Evolutionary conservation across 2,888 invertebrate genomes (phyloP).

Genomic region (Leptopterna dolabrata): DNA sequence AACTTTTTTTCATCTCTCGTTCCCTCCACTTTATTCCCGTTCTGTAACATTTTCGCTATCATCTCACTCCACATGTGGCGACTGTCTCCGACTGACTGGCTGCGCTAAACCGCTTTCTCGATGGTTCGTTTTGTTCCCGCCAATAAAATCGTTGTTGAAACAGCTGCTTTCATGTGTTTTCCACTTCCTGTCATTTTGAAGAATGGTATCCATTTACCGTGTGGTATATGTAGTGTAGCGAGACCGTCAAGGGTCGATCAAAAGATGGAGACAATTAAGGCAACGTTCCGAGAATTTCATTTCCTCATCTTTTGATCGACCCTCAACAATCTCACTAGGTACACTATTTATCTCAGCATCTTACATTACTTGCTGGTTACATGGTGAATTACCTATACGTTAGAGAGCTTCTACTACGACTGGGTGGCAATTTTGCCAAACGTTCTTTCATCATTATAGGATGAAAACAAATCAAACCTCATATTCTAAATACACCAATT

Average conservation of each 20-base stretch:
- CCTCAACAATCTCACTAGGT: not conserved
- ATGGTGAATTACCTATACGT: too few species aligned
- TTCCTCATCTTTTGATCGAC: not conserved
- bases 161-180: not conserved
- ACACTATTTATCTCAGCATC: too few species aligned
- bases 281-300: too few species aligned
- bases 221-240: not conserved
- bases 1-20: not conserved
- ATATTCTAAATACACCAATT: too few species aligned
- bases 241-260: too few species aligned
- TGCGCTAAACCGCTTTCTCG: not conserved
- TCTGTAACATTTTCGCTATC: not conserved
- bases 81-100: not conserved
- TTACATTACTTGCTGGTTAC: too few species aligned
- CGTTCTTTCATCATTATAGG: too few species aligned
- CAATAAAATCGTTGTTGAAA: not conserved
- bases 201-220: not conserved
- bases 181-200: not conserved
- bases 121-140: not conserved
- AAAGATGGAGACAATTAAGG: too few species aligned
- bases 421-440: too few species aligned
- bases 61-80: not conserved
- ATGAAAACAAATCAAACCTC: too few species aligned
- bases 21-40: not conserved
- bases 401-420: too few species aligned